Percentiles rank a stretch among this genome's conserved stretches.
Conservation (phyloP, 2,113 vertebrate genomes). For the Brevimyrus niger region DNA sequence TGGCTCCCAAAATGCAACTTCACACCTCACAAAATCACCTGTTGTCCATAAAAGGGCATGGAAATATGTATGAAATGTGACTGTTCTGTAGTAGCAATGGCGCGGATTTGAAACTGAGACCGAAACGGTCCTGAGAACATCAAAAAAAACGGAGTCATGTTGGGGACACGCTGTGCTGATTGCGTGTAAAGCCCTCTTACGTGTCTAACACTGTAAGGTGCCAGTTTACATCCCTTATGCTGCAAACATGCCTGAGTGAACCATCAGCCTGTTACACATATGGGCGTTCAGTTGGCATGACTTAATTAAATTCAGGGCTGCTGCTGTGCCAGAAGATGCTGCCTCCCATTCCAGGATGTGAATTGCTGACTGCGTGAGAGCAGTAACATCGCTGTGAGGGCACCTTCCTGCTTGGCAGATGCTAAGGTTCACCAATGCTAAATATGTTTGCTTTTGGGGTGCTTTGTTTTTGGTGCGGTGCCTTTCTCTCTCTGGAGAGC, state of each 20-base stretch:
- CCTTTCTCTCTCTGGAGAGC: background rate
- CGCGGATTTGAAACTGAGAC: background rate
- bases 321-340: background rate
- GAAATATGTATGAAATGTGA: background rate
- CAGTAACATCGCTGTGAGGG: background rate
- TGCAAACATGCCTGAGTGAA: background rate
- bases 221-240: background rate
- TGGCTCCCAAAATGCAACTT: background rate
- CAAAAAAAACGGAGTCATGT: too few species aligned
- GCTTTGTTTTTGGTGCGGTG: background rate
- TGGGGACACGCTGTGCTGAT: background rate
- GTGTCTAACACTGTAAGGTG: background rate
- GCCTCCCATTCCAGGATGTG: background rate
- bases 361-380: background rate
- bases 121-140: background rate
- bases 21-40: background rate
- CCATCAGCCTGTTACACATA: conserved; percentile 15
- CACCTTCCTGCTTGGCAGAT: background rate
- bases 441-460: background rate
- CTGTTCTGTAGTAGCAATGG: background rate
- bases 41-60: background rate
- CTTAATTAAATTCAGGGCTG: conserved; percentile 9
- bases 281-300: conserved; percentile 24
- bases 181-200: background rate
- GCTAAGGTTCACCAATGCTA: background rate